A percentile compares a stretch with the other conserved stretches of the same genome.
These are phyloP conservation scores for Sparidentex hasta DNA, from an alignment of 2,797 vertebrate species.

Conservation along the genomic window DNA sequence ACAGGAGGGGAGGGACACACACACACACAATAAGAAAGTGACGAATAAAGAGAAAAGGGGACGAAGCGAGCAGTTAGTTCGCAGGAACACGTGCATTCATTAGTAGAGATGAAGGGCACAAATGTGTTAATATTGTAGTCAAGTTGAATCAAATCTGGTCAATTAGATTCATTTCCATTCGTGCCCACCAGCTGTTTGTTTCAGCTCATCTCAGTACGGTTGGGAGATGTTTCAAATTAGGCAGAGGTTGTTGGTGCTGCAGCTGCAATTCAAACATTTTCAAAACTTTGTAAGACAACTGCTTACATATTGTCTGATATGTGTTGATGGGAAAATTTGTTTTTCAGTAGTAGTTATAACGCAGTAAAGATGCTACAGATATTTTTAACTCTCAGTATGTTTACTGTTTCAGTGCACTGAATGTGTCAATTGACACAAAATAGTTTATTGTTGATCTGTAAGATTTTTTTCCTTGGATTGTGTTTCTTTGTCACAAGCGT, in stretches of 20 bases:
- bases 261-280: not conserved
- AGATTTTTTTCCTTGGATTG: no score
- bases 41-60: not conserved
- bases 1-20: not conserved
- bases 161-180: not conserved
- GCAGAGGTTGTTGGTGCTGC: not conserved
- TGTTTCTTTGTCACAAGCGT: no score
- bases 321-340: no score
- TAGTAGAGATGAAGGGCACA: not conserved
- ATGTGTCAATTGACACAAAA: no score
- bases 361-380: no score
- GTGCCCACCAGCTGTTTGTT: not conserved
- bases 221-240: not conserved
- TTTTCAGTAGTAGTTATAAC: no score
- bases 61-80: slow-evolving; percentile 32
- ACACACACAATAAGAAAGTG: not conserved
- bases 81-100: slow-evolving; percentile 25
- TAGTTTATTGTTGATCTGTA: no score
- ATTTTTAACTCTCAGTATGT: no score
- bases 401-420: no score
- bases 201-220: no score
- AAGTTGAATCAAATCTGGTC: not conserved
- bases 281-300: not conserved
- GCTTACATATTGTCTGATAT: no score
- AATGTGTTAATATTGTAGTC: slow-evolving; percentile 9